Evolutionary conservation across 2,888 invertebrate genomes (phyloP).

Genomic region (Luffia ferchaultella): DNA sequence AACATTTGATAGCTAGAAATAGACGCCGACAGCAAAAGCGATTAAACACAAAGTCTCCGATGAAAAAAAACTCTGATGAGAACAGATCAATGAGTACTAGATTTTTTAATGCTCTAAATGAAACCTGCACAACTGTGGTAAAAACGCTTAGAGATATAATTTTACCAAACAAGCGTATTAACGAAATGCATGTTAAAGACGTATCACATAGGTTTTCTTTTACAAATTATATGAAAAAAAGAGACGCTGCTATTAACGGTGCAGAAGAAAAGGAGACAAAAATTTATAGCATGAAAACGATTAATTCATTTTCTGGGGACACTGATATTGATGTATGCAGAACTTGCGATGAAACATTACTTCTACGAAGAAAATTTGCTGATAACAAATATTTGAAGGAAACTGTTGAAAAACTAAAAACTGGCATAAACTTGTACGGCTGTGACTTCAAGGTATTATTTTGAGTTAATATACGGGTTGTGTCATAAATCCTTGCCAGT

Average conservation of each 20-base stretch:
- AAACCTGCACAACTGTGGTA: slow-evolving; percentile 39
- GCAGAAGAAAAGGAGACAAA: background rate
- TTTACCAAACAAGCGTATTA: slow-evolving; percentile 12
- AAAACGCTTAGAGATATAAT: slow-evolving; percentile 43
- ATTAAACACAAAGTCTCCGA: slow-evolving; percentile 2
- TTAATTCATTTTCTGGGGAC: background rate
- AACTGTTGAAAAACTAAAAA: slow-evolving; percentile 44
- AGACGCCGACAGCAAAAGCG: slow-evolving; percentile 15
- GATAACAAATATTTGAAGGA: slow-evolving; percentile 31
- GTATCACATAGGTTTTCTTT: slow-evolving; percentile 32
- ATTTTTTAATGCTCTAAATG: slow-evolving; percentile 38
- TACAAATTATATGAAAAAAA: slow-evolving; percentile 38
- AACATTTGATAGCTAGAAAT: too few relatives aligned
- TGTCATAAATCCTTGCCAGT: too few relatives aligned
- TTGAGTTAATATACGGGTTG: background rate
- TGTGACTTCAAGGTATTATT: slow-evolving; percentile 55
- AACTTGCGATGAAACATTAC: slow-evolving; percentile 39
- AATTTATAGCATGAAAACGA: background rate
- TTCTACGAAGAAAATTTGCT: slow-evolving; percentile 31
- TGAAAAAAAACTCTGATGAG: slow-evolving; percentile 5
- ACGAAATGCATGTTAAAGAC: slow-evolving; percentile 9
- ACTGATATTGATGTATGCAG: slow-evolving; percentile 25
- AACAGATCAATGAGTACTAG: slow-evolving; percentile 26
- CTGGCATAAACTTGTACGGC: slow-evolving; percentile 52
- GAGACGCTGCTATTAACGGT: slow-evolving; percentile 23